Evolutionary conservation across 2,888 invertebrate genomes (phyloP).

Genomic region (Acleris holmiana): DNA sequence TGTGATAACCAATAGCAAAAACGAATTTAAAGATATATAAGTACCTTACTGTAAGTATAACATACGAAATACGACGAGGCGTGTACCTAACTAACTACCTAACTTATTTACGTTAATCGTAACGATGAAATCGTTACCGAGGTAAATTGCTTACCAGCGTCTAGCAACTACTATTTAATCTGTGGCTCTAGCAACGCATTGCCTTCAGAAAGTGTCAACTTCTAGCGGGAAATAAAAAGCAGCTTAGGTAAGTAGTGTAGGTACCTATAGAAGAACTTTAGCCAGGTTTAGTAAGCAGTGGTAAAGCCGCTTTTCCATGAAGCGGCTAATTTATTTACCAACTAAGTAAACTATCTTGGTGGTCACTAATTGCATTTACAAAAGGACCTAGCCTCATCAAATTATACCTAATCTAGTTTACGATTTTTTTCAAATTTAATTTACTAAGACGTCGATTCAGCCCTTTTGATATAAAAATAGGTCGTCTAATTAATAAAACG

Average conservation of each 20-base stretch:
- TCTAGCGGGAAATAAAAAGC: no score
- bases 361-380: slow-evolving; percentile 20
- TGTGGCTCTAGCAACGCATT: no score
- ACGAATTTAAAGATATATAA: not conserved
- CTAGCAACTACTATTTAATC: no score
- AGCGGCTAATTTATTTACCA: not conserved
- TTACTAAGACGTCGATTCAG: slow-evolving; percentile 18
- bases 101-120: not conserved
- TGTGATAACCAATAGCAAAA: not conserved
- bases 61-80: not conserved
- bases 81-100: not conserved
- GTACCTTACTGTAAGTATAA: not conserved
- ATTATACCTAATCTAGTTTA: slow-evolving; percentile 13
- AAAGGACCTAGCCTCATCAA: slow-evolving; percentile 9
- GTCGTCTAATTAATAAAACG: not conserved
- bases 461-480: slow-evolving; percentile 11
- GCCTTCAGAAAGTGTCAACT: no score
- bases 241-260: no score
- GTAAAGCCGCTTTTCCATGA: no score
- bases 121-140: not conserved
- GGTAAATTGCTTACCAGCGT: no score
- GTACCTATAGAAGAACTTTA: no score
- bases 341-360: not conserved
- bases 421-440: not conserved
- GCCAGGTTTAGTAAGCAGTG: no score